Evolutionary conservation across 2,797 vertebrate species (phyloP).

Genomic region (Pyrocephalus nanus): DNA sequence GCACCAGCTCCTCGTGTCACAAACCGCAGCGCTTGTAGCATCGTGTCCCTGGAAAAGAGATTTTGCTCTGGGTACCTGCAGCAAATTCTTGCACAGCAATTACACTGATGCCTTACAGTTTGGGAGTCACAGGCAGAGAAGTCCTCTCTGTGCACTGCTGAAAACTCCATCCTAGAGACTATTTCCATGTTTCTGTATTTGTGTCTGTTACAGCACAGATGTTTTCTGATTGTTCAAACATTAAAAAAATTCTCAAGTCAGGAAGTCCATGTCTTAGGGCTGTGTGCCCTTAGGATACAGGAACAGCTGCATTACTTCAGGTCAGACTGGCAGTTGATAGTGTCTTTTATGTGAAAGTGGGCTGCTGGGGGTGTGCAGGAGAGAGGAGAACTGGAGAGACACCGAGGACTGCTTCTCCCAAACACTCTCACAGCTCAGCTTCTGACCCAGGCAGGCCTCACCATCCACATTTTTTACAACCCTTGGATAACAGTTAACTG

Average conservation of each 20-base stretch:
- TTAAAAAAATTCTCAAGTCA: neutral
- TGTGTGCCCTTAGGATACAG: neutral
- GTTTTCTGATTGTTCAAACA: neutral
- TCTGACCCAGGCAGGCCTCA: neutral
- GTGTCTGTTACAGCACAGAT: neutral
- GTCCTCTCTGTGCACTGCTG: neutral
- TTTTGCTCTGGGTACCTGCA: neutral
- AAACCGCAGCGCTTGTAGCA: conserved; percentile 95
- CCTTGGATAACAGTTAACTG: neutral
- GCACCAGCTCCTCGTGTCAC: conserved; percentile 94
- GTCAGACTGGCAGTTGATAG: neutral
- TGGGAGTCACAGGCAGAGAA: neutral
- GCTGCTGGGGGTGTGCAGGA: neutral
- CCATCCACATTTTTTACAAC: neutral
- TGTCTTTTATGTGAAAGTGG: neutral
- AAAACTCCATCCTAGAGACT: neutral
- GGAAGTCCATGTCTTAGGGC: neutral
- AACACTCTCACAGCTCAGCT: neutral
- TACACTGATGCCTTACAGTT: neutral
- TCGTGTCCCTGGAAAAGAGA: conserved; percentile 86
- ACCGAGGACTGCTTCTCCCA: neutral
- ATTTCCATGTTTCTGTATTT: neutral
- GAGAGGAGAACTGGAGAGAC: neutral
- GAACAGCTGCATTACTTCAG: neutral
- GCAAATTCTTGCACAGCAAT: neutral